Evolutionary conservation across 2,113 vertebrate species (phyloP).

Genomic region (human (Homo sapiens)): DNA sequence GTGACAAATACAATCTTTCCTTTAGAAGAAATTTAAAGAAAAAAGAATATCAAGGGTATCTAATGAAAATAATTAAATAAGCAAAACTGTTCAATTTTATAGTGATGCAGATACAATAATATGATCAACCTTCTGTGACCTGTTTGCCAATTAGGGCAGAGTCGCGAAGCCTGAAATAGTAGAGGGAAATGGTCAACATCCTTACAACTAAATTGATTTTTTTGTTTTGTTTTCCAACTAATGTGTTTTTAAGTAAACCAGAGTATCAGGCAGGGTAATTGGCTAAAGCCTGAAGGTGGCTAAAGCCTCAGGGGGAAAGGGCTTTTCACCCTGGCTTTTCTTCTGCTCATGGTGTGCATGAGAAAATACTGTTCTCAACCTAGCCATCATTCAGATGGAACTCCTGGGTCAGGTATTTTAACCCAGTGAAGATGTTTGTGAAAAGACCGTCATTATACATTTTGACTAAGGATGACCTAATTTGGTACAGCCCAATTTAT

Average conservation of each 20-base stretch:
- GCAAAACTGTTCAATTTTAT: neutral
- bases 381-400: neutral
- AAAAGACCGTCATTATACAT: neutral
- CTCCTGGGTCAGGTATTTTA: neutral
- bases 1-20: neutral
- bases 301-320: neutral
- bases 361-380: neutral
- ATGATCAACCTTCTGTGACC: neutral
- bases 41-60: neutral
- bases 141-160: neutral
- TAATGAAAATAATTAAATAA: neutral
- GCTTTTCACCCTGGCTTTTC: neutral
- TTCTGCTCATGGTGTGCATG: neutral
- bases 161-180: neutral
- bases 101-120: neutral
- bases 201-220: neutral
- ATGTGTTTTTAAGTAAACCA: neutral
- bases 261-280: neutral
- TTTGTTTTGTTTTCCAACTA: neutral
- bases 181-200: neutral
- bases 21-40: conserved; percentile 1
- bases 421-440: neutral
- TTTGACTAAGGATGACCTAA: neutral
- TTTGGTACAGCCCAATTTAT: neutral
- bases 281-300: neutral